Conservation (phyloP, 1,140 invertebrate genomes). For the Heterodera schachtii region DNA sequence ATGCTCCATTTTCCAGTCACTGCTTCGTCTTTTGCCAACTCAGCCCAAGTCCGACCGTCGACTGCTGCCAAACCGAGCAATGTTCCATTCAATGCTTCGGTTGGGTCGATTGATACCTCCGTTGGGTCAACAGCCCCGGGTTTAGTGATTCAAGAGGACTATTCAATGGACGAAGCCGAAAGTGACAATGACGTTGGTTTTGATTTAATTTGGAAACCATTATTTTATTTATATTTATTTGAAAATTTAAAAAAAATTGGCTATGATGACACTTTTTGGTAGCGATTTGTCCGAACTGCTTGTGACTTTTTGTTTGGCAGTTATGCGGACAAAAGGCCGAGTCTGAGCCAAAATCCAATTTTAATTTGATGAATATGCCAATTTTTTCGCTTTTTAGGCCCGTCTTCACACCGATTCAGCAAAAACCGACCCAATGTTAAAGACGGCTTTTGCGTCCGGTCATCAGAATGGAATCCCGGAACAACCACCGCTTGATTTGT, state of each 20-base stretch:
- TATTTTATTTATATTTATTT: background rate
- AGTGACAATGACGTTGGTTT: slow-evolving; percentile 15
- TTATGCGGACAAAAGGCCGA: slow-evolving; percentile 28
- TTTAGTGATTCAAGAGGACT: slow-evolving; percentile 8
- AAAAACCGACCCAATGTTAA: background rate
- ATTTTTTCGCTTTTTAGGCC: background rate
- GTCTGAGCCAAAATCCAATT: slow-evolving; percentile 23
- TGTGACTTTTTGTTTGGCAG: background rate
- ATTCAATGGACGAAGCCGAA: slow-evolving; percentile 16
- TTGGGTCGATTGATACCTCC: background rate
- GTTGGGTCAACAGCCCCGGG: background rate
- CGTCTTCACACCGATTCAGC: background rate
- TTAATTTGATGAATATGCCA: background rate
- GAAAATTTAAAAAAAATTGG: background rate
- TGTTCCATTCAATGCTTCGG: background rate
- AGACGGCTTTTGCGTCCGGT: no score
- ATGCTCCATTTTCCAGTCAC: background rate
- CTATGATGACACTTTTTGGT: background rate
- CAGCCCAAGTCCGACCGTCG: background rate
- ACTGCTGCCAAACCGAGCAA: background rate
- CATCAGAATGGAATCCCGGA: slow-evolving; percentile 8
- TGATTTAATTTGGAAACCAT: background rate
- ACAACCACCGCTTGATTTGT: slow-evolving; percentile 24
- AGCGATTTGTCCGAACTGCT: slow-evolving; percentile 16
- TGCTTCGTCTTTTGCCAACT: background rate